Conservation (phyloP, 2,113 vertebrate species). For the Tragulus kanchil region DNA sequence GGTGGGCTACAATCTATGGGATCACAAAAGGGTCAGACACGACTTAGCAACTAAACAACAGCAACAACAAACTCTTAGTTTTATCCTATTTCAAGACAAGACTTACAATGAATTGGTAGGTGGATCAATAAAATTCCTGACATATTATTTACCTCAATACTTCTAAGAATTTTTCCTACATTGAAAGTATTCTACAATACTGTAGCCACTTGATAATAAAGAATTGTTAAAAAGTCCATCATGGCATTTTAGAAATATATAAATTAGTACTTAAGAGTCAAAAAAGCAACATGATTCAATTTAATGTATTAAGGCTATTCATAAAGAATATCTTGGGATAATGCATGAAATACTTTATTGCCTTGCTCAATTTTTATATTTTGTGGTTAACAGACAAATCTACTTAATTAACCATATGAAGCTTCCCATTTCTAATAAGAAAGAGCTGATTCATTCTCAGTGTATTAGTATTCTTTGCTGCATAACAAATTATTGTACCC, state of each 20-base stretch:
- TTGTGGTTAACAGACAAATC: background rate
- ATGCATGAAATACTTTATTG: background rate
- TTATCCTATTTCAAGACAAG: background rate
- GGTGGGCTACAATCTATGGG: background rate
- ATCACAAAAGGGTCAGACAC: background rate
- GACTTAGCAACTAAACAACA: background rate
- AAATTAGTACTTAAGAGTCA: background rate
- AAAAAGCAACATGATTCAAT: background rate
- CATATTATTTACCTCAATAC: background rate
- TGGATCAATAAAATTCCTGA: background rate
- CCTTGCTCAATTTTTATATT: background rate
- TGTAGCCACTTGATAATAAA: background rate
- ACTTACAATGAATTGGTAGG: background rate
- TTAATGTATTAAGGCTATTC: background rate
- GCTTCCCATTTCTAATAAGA: background rate
- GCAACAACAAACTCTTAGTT: background rate
- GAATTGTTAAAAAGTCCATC: background rate
- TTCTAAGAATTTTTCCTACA: background rate
- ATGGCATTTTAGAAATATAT: background rate
- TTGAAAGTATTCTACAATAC: background rate
- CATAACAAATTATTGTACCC: background rate
- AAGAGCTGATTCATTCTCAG: background rate
- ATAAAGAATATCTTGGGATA: background rate
- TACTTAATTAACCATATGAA: background rate
- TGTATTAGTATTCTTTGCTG: background rate